A percentile compares a stretch with the other conserved stretches of the same genome.
Conservation (phyloP, 2,113 vertebrate species). For the Anser cygnoides region DNA sequence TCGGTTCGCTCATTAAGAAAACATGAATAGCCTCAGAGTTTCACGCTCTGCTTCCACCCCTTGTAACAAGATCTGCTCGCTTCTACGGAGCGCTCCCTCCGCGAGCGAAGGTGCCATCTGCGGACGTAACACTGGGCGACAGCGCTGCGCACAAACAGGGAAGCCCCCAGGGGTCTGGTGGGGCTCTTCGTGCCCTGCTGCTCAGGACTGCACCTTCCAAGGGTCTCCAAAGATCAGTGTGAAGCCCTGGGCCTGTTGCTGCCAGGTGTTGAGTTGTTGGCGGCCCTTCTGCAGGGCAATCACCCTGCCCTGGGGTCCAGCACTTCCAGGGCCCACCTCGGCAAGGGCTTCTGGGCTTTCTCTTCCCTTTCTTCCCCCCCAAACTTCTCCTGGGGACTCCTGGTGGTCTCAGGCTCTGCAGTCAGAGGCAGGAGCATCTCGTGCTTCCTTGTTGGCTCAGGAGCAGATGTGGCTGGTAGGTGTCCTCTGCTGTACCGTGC, state of each 20-base stretch:
- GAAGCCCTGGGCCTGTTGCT: background rate
- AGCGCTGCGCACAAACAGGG: background rate
- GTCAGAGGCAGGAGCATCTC: background rate
- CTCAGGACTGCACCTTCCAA: background rate
- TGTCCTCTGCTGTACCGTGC: background rate
- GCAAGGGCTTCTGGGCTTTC: background rate
- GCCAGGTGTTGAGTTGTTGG: background rate
- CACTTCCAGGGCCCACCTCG: background rate
- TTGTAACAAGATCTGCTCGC: background rate
- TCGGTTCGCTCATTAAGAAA: conserved; percentile 30
- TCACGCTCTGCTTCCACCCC: conserved; percentile 49
- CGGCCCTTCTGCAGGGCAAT: background rate
- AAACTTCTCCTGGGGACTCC: background rate
- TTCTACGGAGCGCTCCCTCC: background rate
- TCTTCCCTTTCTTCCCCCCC: background rate
- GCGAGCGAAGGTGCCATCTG: background rate
- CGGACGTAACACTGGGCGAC: background rate
- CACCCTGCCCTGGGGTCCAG: background rate
- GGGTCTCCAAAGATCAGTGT: background rate
- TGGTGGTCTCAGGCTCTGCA: background rate
- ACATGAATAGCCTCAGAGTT: conserved; percentile 44
- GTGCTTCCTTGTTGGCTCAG: background rate
- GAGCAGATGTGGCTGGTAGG: background rate
- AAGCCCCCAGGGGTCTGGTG: background rate
- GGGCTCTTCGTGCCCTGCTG: background rate